Conservation (phyloP, 2,797 vertebrate species). For the Hipposideros larvatus region DNA sequence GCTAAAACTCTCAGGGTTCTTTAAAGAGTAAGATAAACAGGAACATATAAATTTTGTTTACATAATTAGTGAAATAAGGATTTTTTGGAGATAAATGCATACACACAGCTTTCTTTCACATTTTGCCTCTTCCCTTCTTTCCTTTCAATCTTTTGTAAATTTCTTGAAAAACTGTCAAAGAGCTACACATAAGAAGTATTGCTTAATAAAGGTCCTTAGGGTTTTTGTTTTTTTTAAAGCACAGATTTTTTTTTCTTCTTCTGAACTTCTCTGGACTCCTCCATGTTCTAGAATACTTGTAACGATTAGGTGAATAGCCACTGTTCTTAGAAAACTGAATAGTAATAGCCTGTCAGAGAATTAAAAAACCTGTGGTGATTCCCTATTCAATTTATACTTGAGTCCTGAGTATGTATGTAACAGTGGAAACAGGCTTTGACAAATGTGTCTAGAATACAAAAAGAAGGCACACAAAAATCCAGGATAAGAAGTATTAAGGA, state of each 20-base stretch:
- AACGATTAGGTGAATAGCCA: not conserved
- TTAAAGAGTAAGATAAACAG: constrained; percentile 23
- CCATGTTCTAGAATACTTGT: not conserved
- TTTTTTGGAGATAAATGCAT: constrained; percentile 47
- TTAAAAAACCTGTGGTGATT: not conserved
- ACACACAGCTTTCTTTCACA: not conserved
- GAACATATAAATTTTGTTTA: constrained; percentile 49
- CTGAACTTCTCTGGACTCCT: not conserved
- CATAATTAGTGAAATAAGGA: constrained; percentile 20
- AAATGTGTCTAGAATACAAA: not conserved
- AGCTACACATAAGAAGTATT: not conserved
- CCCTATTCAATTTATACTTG: not conserved
- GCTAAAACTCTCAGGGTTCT: constrained; percentile 31
- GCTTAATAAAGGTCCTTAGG: constrained; percentile 13
- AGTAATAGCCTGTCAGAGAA: not conserved
- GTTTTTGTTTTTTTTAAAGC: not conserved
- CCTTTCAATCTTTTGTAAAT: constrained; percentile 46
- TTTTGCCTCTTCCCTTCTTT: not conserved
- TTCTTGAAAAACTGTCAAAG: constrained; percentile 13
- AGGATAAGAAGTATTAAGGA: not conserved
- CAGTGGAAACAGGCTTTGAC: not conserved
- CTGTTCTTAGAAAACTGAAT: not conserved
- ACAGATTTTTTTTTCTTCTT: not conserved
- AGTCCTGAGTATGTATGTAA: not conserved
- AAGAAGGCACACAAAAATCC: not conserved